Percentiles rank a stretch among this genome's conserved stretches.
phyloP scores from a whole-genome alignment of 2,113 vertebrate species.

The Panurus biarmicus region DNA sequence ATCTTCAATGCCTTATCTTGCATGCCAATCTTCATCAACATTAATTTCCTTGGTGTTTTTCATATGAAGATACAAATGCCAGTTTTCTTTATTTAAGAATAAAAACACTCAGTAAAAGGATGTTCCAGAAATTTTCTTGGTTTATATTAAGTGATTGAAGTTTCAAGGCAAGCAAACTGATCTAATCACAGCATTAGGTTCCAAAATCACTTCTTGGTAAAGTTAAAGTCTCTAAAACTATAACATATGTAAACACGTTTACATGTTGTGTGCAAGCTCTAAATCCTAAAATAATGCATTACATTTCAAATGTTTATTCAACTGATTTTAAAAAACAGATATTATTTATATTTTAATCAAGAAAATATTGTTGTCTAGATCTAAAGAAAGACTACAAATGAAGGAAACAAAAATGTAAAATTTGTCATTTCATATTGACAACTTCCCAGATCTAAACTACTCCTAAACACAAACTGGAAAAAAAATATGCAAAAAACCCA shows the following conservation, averaged over 20 bases:
- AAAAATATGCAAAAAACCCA: neutral
- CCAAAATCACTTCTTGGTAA: neutral
- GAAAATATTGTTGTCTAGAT: neutral
- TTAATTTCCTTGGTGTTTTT: neutral
- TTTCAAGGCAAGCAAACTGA: slow-evolving; percentile 32
- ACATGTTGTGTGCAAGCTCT: neutral
- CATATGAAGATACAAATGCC: neutral
- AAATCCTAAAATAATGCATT: neutral
- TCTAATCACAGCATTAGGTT: slow-evolving; percentile 19
- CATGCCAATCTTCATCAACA: neutral
- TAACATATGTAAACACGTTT: neutral
- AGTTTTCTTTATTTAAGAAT: slow-evolving; percentile 29
- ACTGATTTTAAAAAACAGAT: neutral
- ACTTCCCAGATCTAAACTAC: neutral
- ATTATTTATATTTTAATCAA: neutral
- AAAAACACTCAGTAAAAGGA: neutral
- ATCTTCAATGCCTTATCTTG: neutral
- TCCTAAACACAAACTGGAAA: neutral
- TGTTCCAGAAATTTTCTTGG: slow-evolving; percentile 1
- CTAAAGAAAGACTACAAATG: neutral
- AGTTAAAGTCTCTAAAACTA: neutral
- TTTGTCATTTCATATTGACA: neutral
- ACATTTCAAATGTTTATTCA: neutral
- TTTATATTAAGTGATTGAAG: slow-evolving; percentile 9
- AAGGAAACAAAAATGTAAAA: neutral